Conservation (phyloP, 1,140 invertebrate genomes). For the Steinernema feltiae region DNA sequence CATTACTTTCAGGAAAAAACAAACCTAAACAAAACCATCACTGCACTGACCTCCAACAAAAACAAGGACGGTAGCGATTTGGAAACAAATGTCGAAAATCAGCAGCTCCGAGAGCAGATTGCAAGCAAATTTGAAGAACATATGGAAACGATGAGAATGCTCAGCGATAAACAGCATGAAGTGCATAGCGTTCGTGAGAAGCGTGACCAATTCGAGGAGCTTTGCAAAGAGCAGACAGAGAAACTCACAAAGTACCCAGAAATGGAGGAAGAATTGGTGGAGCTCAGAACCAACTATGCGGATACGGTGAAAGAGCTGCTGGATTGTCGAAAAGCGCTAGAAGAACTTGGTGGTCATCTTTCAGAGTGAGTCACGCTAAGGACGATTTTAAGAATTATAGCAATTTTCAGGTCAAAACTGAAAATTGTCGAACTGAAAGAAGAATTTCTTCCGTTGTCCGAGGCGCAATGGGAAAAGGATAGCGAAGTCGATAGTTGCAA, state of each 20-base stretch:
- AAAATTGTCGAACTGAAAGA: constrained; percentile 39
- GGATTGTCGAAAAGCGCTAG: constrained; percentile 31
- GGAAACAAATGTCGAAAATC: constrained; percentile 5
- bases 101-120: constrained; percentile 27
- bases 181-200: constrained; percentile 29
- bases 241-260: constrained; percentile 16
- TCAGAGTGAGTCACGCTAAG: constrained; percentile 36
- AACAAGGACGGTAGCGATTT: neutral
- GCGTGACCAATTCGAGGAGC: constrained; percentile 19
- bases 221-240: constrained; percentile 13
- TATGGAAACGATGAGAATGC: constrained; percentile 13
- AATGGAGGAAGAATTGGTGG: constrained; percentile 28
- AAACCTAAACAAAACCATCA: constrained; percentile 13
- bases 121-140: constrained; percentile 22
- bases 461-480: constrained; percentile 42
- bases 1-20: constrained; percentile 9
- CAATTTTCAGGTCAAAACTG: constrained; percentile 46
- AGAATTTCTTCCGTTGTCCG: constrained; percentile 42
- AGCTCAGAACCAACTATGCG: constrained; percentile 28
- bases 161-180: constrained; percentile 43
- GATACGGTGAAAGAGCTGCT: constrained; percentile 25
- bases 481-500: constrained; percentile 31
- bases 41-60: neutral
- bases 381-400: neutral
- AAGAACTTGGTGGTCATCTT: constrained; percentile 42